Conservation (phyloP, 2,797 vertebrate genomes). For the Craterocephalus amniculus region DNA sequence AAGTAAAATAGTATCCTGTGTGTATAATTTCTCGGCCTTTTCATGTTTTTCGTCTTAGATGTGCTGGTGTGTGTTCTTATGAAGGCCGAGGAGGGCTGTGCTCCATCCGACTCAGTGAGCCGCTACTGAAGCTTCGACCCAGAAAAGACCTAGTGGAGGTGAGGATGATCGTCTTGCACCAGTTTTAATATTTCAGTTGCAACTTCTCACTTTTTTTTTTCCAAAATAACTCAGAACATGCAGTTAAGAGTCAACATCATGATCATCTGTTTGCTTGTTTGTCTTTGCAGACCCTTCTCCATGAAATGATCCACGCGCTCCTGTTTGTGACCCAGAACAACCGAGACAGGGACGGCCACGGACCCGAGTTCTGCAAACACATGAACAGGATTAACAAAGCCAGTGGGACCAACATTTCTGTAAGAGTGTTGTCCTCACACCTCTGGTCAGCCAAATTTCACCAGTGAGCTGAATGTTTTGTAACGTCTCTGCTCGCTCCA, state of each 20-base stretch:
- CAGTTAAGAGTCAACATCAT: too few species aligned
- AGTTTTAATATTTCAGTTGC: neutral
- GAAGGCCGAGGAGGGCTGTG: constrained; percentile 93
- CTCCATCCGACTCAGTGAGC: constrained; percentile 94
- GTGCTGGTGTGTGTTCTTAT: constrained; percentile 93
- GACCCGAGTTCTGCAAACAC: constrained; percentile 96
- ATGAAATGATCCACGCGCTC: constrained; percentile 98
- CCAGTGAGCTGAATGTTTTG: neutral
- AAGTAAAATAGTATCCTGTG: neutral
- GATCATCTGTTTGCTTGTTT: neutral
- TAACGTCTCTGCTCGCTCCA: neutral
- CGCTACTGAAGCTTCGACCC: constrained; percentile 91
- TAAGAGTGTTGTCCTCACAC: constrained; percentile 56
- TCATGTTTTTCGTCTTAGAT: constrained; percentile 73
- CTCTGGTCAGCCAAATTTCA: neutral
- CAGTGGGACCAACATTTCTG: constrained; percentile 91
- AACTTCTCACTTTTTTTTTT: too few species aligned
- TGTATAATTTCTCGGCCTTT: neutral
- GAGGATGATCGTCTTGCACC: constrained; percentile 25
- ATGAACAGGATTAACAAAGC: constrained; percentile 93
- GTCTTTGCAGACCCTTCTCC: constrained; percentile 90
- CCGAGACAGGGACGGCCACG: constrained; percentile 91
- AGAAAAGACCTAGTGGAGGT: constrained; percentile 96
- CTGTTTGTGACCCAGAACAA: constrained; percentile 96
- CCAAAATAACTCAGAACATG: too few species aligned